These are phyloP conservation scores for Probosciger aterrimus DNA, from an alignment of 2,113 vertebrate species.

Conservation along the genomic window DNA sequence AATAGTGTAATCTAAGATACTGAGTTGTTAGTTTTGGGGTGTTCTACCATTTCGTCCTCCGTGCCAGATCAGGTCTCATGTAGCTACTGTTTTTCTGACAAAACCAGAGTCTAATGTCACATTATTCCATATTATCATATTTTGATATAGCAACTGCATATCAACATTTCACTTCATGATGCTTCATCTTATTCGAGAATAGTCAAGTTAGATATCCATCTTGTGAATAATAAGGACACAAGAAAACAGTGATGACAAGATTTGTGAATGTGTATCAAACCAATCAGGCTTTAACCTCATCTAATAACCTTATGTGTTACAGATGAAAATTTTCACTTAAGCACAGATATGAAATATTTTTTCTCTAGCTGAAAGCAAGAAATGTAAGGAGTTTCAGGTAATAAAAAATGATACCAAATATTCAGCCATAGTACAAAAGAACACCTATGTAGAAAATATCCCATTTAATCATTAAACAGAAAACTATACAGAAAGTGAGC, in stretches of 20 bases:
- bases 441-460: background rate
- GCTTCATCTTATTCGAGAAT: background rate
- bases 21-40: background rate
- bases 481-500: background rate
- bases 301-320: background rate
- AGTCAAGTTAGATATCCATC: background rate
- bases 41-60: background rate
- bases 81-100: background rate
- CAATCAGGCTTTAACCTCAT: background rate
- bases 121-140: background rate
- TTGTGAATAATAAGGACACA: background rate
- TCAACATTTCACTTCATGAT: background rate
- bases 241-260: background rate
- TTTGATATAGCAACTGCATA: background rate
- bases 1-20: background rate
- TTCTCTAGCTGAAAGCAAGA: background rate
- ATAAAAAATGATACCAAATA: background rate
- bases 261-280: background rate
- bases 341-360: background rate
- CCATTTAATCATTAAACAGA: background rate
- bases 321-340: background rate
- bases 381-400: background rate
- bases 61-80: background rate
- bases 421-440: background rate
- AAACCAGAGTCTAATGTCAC: background rate